A percentile compares a stretch with the other conserved stretches of the same genome.
Evolutionary conservation across 1,140 invertebrate genomes (phyloP).

Genomic region (Galleria mellonella): DNA sequence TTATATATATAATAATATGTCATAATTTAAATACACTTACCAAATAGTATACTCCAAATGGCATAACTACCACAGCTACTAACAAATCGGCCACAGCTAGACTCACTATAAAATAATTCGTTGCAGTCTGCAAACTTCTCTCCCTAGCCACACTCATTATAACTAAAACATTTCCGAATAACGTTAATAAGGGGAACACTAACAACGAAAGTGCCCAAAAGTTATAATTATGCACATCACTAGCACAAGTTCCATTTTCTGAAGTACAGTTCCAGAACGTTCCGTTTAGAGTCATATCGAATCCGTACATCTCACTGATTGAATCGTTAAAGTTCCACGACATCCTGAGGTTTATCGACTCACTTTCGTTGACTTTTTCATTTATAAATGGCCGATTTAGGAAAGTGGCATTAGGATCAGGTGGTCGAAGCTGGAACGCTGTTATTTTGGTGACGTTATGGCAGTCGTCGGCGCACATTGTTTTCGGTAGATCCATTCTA

Average conservation of each 20-base stretch:
- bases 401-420: constrained; percentile 12
- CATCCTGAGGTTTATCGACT: constrained; percentile 13
- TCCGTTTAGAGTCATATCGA: constrained; percentile 25
- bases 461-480: constrained; percentile 17
- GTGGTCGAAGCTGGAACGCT: constrained; percentile 16
- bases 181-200: constrained; percentile 92
- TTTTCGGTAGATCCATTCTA: constrained; percentile 18
- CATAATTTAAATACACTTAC: constrained; percentile 78
- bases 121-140: constrained; percentile 92
- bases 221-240: constrained; percentile 72
- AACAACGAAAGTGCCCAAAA: constrained; percentile 91
- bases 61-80: constrained; percentile 98
- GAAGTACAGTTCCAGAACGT: constrained; percentile 34
- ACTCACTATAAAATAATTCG: constrained; percentile 99
- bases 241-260: constrained; percentile 37
- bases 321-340: constrained; percentile 23
- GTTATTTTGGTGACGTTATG: constrained; percentile 25
- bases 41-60: constrained; percentile 97
- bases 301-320: constrained; percentile 28
- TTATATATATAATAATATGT: too few relatives aligned
- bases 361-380: constrained; percentile 8
- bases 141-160: constrained; percentile 94
- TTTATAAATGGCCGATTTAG: constrained; percentile 2
- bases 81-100: constrained; percentile 96
- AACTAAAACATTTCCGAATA: constrained; percentile 97